A percentile compares a stretch with the other conserved stretches of the same genome.
phyloP scores from a whole-genome alignment of 2,113 vertebrate species.

The Laticauda laticaudata region DNA sequence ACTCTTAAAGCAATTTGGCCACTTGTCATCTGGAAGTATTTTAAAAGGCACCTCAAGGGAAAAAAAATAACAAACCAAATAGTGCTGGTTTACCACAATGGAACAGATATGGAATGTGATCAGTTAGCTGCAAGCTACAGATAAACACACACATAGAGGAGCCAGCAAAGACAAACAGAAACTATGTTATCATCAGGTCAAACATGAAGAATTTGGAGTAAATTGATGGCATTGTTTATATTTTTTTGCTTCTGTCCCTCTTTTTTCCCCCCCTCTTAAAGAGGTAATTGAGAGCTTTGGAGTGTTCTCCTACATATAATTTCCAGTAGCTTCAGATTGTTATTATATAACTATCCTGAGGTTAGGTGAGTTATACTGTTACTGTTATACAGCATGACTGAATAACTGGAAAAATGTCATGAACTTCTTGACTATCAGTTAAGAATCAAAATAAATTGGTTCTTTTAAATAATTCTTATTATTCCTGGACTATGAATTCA shows the following conservation, averaged over 20 bases:
- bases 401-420: background rate
- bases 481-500: background rate
- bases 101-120: slow-evolving; percentile 86
- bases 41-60: slow-evolving; percentile 75
- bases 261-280: slow-evolving; percentile 54
- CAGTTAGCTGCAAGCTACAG: slow-evolving; percentile 80
- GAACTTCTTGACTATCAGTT: background rate
- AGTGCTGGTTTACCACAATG: slow-evolving; percentile 77
- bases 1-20: slow-evolving; percentile 56
- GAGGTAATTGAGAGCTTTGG: slow-evolving; percentile 58
- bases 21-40: slow-evolving; percentile 77
- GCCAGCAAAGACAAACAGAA: slow-evolving; percentile 70
- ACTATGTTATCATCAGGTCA: slow-evolving; percentile 76
- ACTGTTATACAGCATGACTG: slow-evolving; percentile 38
- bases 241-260: slow-evolving; percentile 60
- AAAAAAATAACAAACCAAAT: slow-evolving; percentile 72
- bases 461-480: background rate
- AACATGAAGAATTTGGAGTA: slow-evolving; percentile 58
- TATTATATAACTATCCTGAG: slow-evolving; percentile 37
- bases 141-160: slow-evolving; percentile 77
- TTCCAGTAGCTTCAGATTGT: slow-evolving; percentile 60
- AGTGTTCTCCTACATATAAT: slow-evolving; percentile 49
- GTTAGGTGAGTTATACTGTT: slow-evolving; percentile 26
- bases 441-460: background rate
- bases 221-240: slow-evolving; percentile 70